phyloP scores from a whole-genome alignment of 2,888 invertebrate species.

The Thymelicus sylvestris region DNA sequence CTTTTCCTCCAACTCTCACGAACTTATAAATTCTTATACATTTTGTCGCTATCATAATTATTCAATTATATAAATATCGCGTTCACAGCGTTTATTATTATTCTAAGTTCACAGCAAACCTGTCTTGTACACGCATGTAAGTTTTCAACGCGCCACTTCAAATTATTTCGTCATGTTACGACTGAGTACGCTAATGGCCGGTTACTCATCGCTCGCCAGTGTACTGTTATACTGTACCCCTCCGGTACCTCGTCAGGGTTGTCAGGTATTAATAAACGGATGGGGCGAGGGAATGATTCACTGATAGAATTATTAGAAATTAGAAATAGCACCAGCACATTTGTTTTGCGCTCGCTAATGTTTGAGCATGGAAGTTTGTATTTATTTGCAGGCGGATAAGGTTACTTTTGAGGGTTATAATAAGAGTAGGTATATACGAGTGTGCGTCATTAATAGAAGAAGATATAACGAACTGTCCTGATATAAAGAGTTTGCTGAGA shows the following conservation, averaged over 20 bases:
- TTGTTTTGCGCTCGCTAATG: background rate
- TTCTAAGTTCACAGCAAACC: too few species aligned
- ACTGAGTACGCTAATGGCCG: constrained; percentile 21
- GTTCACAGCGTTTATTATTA: too few species aligned
- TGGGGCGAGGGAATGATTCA: constrained; percentile 26
- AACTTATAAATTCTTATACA: too few species aligned
- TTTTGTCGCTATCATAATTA: background rate
- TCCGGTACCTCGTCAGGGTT: constrained; percentile 3
- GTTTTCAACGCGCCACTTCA: constrained; percentile 17
- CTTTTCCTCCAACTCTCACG: too few species aligned
- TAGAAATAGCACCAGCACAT: too few species aligned
- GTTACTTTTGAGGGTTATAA: too few species aligned
- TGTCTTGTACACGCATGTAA: background rate
- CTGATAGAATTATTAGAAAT: constrained; percentile 15
- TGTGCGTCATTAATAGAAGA: too few species aligned
- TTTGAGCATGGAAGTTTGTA: background rate
- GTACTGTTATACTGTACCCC: background rate
- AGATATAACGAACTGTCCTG: too few species aligned
- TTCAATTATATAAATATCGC: background rate
- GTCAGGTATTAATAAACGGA: constrained; percentile 36
- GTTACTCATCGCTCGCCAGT: constrained; percentile 30
- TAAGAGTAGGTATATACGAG: too few species aligned
- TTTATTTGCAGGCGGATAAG: too few species aligned
- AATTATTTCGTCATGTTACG: constrained; percentile 23
- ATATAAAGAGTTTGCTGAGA: too few species aligned